Base-by-base conservation (phyloP, 2,888 invertebrate genomes). In the Keiferia lycopersicella region DNA sequence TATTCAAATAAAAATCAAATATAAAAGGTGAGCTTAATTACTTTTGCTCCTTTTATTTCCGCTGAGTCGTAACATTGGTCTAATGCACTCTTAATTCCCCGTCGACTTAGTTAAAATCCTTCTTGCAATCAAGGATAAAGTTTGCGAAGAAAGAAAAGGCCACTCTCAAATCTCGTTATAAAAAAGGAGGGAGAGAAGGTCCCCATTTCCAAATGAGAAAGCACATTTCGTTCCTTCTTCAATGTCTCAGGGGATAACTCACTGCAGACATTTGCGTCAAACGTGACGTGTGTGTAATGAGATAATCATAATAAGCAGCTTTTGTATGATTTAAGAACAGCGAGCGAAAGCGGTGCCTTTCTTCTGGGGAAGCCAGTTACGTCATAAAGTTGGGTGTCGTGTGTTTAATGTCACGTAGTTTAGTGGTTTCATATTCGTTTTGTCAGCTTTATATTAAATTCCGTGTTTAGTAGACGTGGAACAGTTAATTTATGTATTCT, bases 231-330 rank as follows among this genome's bases (percentile, higher is more conserved):
- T 8, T n/a, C 56, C 56, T 56, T 26, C 65, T 45, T 61, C 56
- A 50, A 58, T 61, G 62, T 63, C 64, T 64, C 62, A 22, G 20
- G 61, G 64, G 65, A 65, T 67, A 67, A 65, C 61, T 67, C 67
- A 59, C 64, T 34, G 64, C 62, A 38, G 68, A 67, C 67, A 66
- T 69, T 70, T 69, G 66, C 68, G 75, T 77, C 73, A 72, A 70
- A 80, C 81, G 79, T 80, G 79, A 81, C 78, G 73, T 74, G 78
- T 77, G 72, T 73, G 71, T 79, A 80, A 81, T 80, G 75, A 78
- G 75, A 71, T 71, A 69, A 70, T 77, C 75, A 58, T 61, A 65
- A 65, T 65, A 65, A 65, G 59, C 59, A 57, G 61, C 50, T 56
- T 56, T 56, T 56, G 64, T 38, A 51, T 62, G 56, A 61, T 64